Evolutionary conservation across 2,888 invertebrate species (phyloP), one percentile per base, ranked within the genome.

Genomic region (Heliothis peltigera): DNA sequence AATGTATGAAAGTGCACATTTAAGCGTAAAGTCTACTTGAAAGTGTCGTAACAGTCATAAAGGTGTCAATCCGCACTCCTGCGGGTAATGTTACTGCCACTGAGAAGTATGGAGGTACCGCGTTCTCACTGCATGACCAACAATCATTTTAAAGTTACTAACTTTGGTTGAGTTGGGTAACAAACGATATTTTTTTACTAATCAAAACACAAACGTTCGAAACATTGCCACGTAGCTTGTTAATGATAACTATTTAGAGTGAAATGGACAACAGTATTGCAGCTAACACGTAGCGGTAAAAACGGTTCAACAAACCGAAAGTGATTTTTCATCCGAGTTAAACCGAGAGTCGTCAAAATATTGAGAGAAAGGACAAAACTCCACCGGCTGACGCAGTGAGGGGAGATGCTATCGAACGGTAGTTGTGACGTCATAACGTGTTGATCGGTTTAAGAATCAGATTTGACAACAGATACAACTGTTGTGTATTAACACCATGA

Each of bases 241-340:
- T 12, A 32, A 32, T 32, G 32, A 32, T 0, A 32, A 57, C 59
- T 56, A 18, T 28, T 7, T 19, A 49, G 56, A 49, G 25, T 61
- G 52, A 74, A 69, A 22, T 51, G 32, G 48, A 59, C 53, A 54
- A 59, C 35, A 61, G 62, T 57, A 67, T 59, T 58, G 51, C 35
- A 22, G 35, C 61, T 76, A 64, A 72, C 64, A 61, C 70, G 53
- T 60, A 64, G 53, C 64, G 67, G 75, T 69, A 78, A 75, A 73
- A 70, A 60, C 64, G 56, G 73, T 67, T 70, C 68, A 78, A 76
- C 68, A 69, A 58, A 43, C 68, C 64, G 73, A 73, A 78, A 79
- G 70, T 70, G 75, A 79, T 78, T 79, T 73, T 78, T 79, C 78
- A 75, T 75, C 78, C 78, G 52, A 73, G 72, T 68, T 72, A 78